phyloP scores from a whole-genome alignment of 2,113 vertebrate genomes.

The Tauraco erythrolophus region DNA sequence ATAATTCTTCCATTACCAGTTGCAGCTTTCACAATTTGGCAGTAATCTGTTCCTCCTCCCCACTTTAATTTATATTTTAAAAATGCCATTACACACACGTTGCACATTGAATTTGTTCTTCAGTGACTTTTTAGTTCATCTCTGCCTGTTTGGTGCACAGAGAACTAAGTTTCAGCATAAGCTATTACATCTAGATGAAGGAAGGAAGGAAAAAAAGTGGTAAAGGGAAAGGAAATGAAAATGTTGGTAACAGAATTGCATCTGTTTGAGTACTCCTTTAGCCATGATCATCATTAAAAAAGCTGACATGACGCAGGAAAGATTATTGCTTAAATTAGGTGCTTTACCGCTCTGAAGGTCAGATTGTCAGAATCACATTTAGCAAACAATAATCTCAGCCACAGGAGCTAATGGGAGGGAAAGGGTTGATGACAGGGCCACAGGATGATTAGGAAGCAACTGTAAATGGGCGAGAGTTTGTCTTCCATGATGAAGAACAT shows the following conservation, averaged over 20 bases:
- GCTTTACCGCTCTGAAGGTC: neutral
- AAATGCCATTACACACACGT: neutral
- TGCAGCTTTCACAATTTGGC: constrained; percentile 25
- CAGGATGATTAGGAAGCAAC: neutral
- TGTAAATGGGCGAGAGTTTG: neutral
- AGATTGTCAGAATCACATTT: neutral
- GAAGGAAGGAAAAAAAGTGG: neutral
- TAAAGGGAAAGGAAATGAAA: neutral
- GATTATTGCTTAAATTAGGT: neutral
- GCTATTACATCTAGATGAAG: neutral
- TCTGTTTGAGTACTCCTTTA: neutral
- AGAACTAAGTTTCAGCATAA: neutral
- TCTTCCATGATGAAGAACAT: neutral
- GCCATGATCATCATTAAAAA: neutral
- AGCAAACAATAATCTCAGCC: neutral
- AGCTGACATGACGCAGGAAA: neutral
- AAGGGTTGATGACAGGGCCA: neutral
- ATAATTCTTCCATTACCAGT: constrained; percentile 33
- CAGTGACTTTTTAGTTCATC: neutral
- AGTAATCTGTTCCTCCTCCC: neutral
- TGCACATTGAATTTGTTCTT: neutral
- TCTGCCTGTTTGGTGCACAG: neutral
- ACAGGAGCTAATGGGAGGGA: neutral
- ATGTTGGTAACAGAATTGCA: neutral
- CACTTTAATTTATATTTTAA: neutral